Conservation (phyloP, 2,113 vertebrate genomes). For the Opisthocomus hoazin region DNA sequence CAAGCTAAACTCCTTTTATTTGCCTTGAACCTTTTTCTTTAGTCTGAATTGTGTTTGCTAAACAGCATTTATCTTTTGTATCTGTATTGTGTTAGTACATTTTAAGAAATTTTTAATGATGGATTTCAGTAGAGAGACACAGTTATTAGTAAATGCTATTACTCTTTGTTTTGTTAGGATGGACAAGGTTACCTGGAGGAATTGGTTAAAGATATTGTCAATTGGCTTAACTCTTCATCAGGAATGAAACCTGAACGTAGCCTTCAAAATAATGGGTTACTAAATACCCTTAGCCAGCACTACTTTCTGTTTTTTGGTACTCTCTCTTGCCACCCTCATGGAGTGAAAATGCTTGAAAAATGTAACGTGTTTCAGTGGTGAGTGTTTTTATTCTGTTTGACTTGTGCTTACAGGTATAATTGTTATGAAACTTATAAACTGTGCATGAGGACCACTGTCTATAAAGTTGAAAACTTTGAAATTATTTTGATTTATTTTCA, state of each 20-base stretch:
- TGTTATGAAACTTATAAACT: not conserved
- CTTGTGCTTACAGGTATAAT: not conserved
- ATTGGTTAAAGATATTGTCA: slow-evolving; percentile 92
- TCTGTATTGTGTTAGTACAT: not conserved
- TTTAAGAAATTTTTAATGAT: not conserved
- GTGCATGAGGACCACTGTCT: not conserved
- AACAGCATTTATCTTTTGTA: not conserved
- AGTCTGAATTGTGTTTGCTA: not conserved
- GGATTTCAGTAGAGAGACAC: not conserved
- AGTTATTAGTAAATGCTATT: not conserved
- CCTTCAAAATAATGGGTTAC: slow-evolving; percentile 91
- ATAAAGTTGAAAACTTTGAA: not conserved
- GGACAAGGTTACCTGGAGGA: slow-evolving; percentile 94
- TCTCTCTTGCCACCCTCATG: slow-evolving; percentile 90
- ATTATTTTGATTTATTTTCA: not conserved
- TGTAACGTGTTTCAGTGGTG: slow-evolving; percentile 97
- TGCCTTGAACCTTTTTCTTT: not conserved
- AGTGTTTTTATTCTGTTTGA: slow-evolving; percentile 38
- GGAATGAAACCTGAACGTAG: slow-evolving; percentile 92
- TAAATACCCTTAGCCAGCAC: slow-evolving; percentile 95
- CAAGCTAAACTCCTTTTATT: not conserved
- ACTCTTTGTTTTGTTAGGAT: slow-evolving; percentile 73
- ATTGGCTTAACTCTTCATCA: slow-evolving; percentile 87
- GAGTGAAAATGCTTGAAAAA: slow-evolving; percentile 97
- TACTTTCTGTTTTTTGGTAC: slow-evolving; percentile 97